phyloP scores from a whole-genome alignment of 2,113 vertebrate species.

The Cnemophilus loriae region DNA sequence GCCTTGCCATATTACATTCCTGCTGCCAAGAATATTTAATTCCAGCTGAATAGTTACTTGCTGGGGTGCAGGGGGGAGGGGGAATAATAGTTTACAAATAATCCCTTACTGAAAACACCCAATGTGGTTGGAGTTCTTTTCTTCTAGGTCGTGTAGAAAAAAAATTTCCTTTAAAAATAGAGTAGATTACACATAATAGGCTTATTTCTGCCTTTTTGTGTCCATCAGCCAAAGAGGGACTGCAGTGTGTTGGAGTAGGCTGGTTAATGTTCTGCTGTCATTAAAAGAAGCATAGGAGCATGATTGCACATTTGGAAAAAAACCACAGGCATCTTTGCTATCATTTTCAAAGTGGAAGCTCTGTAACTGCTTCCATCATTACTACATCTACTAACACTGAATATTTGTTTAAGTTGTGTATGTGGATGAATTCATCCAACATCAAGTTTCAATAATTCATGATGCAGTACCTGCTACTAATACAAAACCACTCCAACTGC shows the following conservation, averaged over 20 bases:
- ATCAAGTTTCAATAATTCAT: background rate
- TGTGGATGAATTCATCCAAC: background rate
- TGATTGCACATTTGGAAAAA: background rate
- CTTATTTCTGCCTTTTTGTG: background rate
- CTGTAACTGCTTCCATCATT: background rate
- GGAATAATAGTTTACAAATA: background rate
- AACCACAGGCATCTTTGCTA: background rate
- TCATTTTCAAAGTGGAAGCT: background rate
- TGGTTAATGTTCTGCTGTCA: background rate
- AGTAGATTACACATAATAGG: background rate
- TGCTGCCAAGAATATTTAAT: background rate
- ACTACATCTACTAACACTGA: background rate
- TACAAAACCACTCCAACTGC: background rate
- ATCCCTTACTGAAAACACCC: background rate
- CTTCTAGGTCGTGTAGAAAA: background rate
- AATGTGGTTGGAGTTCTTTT: background rate
- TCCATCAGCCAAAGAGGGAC: background rate
- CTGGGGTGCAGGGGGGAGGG: rapidly evolving
- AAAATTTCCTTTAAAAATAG: background rate
- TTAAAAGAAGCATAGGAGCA: background rate
- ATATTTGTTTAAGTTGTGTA: background rate
- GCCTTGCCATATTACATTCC: background rate
- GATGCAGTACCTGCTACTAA: background rate
- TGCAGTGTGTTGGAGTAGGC: background rate
- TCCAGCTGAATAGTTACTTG: background rate